Conservation (phyloP, 2,113 vertebrate genomes). For the Fukomys damarensis region DNA sequence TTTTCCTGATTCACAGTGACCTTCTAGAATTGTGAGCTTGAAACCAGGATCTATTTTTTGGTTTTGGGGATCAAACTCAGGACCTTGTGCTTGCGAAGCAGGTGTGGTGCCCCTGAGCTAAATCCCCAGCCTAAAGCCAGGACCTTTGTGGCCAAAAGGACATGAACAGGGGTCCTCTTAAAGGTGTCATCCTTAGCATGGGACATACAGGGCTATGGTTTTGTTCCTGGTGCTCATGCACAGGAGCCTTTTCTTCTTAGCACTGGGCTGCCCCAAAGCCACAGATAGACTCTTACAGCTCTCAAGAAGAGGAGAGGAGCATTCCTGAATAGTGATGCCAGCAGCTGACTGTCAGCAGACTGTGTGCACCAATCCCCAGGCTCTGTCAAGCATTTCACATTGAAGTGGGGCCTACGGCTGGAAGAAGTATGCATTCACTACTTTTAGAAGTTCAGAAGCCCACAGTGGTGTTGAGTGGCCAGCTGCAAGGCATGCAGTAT, state of each 20-base stretch:
- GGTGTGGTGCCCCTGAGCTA: too few species aligned
- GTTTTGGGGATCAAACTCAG: too few species aligned
- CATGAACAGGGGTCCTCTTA: background rate
- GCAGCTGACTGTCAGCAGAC: slow-evolving; percentile 62
- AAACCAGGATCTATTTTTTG: background rate
- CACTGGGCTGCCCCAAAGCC: slow-evolving; percentile 1
- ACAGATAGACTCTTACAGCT: slow-evolving; percentile 52
- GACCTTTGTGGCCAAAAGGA: background rate
- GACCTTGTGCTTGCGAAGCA: too few species aligned
- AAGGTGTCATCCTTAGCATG: background rate
- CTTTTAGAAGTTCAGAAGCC: slow-evolving; percentile 28
- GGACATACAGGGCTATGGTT: background rate
- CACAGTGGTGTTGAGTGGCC: background rate
- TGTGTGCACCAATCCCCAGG: slow-evolving; percentile 34
- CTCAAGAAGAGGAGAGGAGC: slow-evolving; percentile 36
- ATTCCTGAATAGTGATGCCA: slow-evolving; percentile 18
- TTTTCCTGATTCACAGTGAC: slow-evolving; percentile 36
- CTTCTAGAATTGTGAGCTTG: background rate
- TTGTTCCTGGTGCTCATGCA: background rate
- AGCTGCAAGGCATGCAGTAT: background rate
- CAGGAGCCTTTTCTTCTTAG: background rate
- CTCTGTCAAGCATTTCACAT: slow-evolving; percentile 55
- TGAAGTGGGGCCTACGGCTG: slow-evolving; percentile 51
- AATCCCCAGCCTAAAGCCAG: background rate
- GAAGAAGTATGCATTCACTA: background rate